phyloP scores from a whole-genome alignment of 2,113 vertebrate genomes.

The Podocnemis expansa region DNA sequence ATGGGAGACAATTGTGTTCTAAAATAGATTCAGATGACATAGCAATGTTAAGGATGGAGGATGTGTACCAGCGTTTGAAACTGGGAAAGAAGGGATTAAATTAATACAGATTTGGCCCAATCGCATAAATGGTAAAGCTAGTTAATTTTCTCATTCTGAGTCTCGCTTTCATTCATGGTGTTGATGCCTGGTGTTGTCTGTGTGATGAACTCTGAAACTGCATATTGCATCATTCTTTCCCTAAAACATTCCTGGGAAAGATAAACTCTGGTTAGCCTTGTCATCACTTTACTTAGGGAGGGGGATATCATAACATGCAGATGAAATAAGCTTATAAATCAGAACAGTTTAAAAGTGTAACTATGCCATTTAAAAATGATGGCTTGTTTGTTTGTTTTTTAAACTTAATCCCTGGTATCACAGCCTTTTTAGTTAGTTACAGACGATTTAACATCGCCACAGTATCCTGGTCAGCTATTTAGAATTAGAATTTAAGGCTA shows the following conservation, averaged over 20 bases:
- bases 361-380: not conserved
- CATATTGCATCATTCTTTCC: not conserved
- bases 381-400: too few relatives aligned
- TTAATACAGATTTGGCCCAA: not conserved
- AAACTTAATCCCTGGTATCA: not conserved
- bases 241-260: not conserved
- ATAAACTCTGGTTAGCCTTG: not conserved
- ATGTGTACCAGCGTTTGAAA: not conserved
- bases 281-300: not conserved
- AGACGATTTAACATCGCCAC: not conserved
- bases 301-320: not conserved
- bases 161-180: not conserved
- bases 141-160: not conserved
- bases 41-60: not conserved
- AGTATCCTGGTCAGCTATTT: not conserved
- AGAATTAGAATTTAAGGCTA: not conserved
- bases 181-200: not conserved
- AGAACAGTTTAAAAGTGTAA: not conserved
- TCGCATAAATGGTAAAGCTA: not conserved
- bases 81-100: not conserved
- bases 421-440: not conserved
- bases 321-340: not conserved
- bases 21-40: not conserved
- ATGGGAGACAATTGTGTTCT: not conserved
- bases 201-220: not conserved